phyloP scores from a whole-genome alignment of 2,113 vertebrate species.

The Neodontobutis hainanensis region DNA sequence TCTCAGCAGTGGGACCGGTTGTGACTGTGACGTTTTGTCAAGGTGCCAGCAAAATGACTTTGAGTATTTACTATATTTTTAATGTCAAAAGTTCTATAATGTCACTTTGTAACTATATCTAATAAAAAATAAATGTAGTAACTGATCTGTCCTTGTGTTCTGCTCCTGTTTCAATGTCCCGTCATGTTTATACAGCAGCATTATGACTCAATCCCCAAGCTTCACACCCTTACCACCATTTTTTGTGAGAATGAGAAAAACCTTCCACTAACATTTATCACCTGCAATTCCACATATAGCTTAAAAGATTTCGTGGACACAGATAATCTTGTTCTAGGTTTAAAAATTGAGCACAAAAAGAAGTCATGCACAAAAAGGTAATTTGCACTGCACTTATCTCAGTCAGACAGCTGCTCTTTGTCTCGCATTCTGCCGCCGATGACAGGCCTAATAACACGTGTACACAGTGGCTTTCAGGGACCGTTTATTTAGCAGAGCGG shows the following conservation, averaged over 20 bases:
- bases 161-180: neutral
- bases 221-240: constrained; percentile 1
- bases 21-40: too few relatives aligned
- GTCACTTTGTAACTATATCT: too few relatives aligned
- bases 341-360: constrained; percentile 18
- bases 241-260: constrained; percentile 1
- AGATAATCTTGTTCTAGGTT: constrained; percentile 22
- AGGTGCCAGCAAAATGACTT: too few relatives aligned
- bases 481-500: neutral
- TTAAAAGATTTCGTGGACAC: neutral
- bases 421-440: neutral
- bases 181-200: neutral
- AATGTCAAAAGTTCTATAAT: too few relatives aligned
- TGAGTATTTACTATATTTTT: too few relatives aligned
- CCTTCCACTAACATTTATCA: constrained; percentile 7
- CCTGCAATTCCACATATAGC: neutral
- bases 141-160: neutral
- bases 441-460: neutral
- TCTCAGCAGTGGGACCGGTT: too few relatives aligned
- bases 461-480: neutral
- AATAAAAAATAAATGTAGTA: neutral
- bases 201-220: neutral
- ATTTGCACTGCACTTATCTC: constrained; percentile 28
- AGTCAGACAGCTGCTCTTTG: constrained; percentile 20
- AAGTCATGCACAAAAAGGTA: constrained; percentile 2